Conservation (phyloP, 2,888 invertebrate genomes). For the Proisotoma minuta region DNA sequence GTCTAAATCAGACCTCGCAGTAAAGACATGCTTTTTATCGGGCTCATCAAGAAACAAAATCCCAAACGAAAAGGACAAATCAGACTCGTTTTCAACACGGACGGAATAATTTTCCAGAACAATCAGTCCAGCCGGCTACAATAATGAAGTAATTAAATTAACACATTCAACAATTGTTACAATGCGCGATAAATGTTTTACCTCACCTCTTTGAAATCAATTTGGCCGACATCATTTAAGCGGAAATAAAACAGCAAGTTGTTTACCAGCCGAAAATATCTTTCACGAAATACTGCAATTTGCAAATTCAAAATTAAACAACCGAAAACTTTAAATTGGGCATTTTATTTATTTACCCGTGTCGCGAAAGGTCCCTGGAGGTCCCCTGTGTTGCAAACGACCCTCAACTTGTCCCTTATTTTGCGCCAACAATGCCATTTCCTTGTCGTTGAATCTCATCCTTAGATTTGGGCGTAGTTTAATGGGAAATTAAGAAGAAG, state of each 20-base stretch:
- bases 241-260: slow-evolving; percentile 74
- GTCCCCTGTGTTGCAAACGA: slow-evolving; percentile 63
- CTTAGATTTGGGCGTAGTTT: too few species aligned
- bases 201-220: slow-evolving; percentile 56
- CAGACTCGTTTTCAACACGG: slow-evolving; percentile 61
- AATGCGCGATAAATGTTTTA: not conserved
- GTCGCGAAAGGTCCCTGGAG: slow-evolving; percentile 49
- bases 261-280: slow-evolving; percentile 69
- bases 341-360: slow-evolving; percentile 29
- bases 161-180: not conserved
- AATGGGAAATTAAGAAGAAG: too few species aligned
- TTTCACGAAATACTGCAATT: slow-evolving; percentile 64
- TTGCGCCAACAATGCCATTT: slow-evolving; percentile 62
- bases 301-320: not conserved
- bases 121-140: slow-evolving; percentile 65
- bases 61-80: slow-evolving; percentile 68
- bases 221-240: slow-evolving; percentile 63
- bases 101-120: slow-evolving; percentile 69
- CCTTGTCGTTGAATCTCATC: slow-evolving; percentile 70
- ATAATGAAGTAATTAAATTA: slow-evolving; percentile 16
- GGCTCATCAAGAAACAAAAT: slow-evolving; percentile 65
- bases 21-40: slow-evolving; percentile 65
- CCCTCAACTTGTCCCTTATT: slow-evolving; percentile 63
- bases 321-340: not conserved
- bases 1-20: slow-evolving; percentile 65